Evolutionary conservation across 2,888 invertebrate species (phyloP).

Genomic region (Bimastos eiseni): DNA sequence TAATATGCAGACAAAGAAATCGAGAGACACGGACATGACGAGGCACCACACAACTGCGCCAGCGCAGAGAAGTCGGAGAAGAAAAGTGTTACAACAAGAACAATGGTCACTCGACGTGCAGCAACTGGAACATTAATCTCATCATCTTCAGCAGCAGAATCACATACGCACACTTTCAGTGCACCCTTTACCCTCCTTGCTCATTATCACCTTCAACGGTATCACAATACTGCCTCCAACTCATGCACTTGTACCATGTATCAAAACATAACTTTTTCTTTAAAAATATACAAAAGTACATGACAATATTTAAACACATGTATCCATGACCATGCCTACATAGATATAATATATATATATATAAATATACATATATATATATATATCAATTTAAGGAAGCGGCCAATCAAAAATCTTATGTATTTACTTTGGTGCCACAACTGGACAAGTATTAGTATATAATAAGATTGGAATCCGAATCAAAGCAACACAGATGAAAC

Average conservation of each 20-base stretch:
- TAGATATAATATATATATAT: no score
- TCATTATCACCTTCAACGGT: neutral
- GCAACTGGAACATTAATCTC: neutral
- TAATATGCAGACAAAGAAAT: neutral
- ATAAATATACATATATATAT: neutral
- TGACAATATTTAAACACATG: neutral
- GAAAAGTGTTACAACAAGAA: slow-evolving; percentile 5
- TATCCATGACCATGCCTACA: no score
- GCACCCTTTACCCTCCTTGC: neutral
- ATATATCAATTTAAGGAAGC: neutral
- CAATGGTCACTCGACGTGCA: neutral
- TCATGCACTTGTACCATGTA: no score
- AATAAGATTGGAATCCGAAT: neutral
- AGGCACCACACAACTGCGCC: neutral
- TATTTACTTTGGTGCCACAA: neutral
- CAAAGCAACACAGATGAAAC: neutral
- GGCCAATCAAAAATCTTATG: neutral
- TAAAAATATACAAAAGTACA: neutral
- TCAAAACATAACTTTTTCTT: neutral
- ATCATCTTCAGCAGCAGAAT: neutral
- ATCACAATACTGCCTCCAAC: neutral
- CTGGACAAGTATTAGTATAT: neutral
- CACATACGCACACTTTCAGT: neutral
- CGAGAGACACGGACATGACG: neutral
- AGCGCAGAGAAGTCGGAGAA: neutral